Conservation (phyloP, 2,888 invertebrate genomes). For the Rhabditoides inermis region DNA sequence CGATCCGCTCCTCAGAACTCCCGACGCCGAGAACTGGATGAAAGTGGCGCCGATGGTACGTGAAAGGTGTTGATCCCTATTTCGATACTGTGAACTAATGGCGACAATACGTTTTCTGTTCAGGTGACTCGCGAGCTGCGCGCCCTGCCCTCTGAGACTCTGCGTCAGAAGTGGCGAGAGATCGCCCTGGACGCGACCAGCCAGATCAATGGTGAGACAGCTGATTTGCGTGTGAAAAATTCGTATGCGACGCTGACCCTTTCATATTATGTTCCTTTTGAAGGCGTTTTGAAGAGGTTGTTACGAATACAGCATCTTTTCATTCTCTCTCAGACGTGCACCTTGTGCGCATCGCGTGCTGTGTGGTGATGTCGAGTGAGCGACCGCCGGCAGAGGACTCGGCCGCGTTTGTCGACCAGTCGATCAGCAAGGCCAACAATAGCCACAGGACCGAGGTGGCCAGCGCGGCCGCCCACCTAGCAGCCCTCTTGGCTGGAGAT, state of each 20-base stretch:
- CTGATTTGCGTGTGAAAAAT: background rate
- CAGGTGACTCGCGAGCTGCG: constrained; percentile 8
- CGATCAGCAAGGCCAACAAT: no score
- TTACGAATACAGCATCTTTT: background rate
- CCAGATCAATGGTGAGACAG: constrained; percentile 2
- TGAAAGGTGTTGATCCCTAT: no score
- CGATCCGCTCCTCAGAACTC: constrained; percentile 12
- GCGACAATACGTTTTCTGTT: no score
- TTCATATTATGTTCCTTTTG: background rate
- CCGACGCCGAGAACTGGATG: constrained; percentile 25
- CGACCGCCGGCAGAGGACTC: no score
- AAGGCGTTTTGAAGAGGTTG: no score
- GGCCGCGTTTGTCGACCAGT: no score
- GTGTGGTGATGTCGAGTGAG: no score
- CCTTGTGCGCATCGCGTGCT: constrained; percentile 21
- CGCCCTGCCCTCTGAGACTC: background rate
- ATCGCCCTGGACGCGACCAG: constrained; percentile 5
- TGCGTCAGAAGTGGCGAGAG: background rate
- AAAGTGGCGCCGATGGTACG: constrained; percentile 14
- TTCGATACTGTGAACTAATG: no score
- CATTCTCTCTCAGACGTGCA: constrained; percentile 15
- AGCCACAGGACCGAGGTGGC: background rate
- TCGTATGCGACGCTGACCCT: background rate
- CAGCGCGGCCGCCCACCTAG: constrained; percentile 6
- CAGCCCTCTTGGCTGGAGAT: background rate